phyloP scores from a whole-genome alignment of 2,797 vertebrate genomes.

The Phalloptychus januarius region DNA sequence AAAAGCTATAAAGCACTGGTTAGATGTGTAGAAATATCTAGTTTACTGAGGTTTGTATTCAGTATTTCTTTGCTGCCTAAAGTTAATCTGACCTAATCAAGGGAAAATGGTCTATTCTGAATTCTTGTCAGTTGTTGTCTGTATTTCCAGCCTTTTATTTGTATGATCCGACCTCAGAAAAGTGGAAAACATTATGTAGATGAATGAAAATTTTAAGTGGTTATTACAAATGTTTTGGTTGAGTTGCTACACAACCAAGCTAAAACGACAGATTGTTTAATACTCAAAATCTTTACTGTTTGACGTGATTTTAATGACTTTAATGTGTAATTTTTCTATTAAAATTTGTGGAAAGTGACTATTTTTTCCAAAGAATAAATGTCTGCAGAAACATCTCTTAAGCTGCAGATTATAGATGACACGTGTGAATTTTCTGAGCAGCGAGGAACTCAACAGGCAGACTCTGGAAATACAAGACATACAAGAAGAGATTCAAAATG shows the following conservation, averaged over 20 bases:
- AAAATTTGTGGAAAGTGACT: neutral
- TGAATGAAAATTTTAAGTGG: neutral
- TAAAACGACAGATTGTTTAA: neutral
- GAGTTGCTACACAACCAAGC: neutral
- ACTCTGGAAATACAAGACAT: conserved; percentile 76
- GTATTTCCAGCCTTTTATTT: neutral
- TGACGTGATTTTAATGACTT: neutral
- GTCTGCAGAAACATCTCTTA: neutral
- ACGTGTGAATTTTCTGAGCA: conserved; percentile 45
- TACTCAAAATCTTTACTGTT: neutral
- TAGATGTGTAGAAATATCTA: neutral
- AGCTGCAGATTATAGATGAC: neutral
- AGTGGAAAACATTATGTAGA: neutral
- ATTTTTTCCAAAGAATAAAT: neutral
- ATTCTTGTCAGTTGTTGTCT: neutral
- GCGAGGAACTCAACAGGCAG: conserved; percentile 75
- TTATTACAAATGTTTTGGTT: neutral
- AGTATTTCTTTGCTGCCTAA: neutral
- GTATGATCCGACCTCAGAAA: neutral
- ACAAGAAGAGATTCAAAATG: conserved; percentile 77
- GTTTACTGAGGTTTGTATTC: neutral
- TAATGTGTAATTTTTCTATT: neutral
- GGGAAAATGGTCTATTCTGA: neutral
- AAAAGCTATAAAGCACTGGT: no score
- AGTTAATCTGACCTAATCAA: neutral